phyloP scores from a whole-genome alignment of 2,797 vertebrate genomes.

The Acanthiza pusilla region DNA sequence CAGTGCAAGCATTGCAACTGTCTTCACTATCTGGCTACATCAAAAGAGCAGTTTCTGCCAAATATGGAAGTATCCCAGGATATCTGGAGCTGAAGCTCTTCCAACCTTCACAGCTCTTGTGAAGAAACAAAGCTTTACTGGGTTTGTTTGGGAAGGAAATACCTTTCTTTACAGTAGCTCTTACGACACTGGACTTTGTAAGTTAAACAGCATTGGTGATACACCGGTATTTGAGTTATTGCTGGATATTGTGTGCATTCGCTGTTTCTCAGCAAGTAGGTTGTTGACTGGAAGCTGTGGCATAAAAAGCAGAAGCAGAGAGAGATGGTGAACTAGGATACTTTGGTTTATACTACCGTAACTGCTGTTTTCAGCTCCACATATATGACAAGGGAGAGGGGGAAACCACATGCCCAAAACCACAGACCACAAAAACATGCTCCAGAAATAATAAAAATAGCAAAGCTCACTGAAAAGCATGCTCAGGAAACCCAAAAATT shows the following conservation, averaged over 20 bases:
- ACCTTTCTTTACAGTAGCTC: not conserved
- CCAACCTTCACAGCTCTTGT: not conserved
- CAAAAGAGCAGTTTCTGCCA: not conserved
- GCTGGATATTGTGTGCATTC: not conserved
- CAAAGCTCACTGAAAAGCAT: not conserved
- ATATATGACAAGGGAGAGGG: not conserved
- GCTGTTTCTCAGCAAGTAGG: not conserved
- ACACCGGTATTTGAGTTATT: not conserved
- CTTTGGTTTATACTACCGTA: not conserved
- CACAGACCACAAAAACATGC: not conserved
- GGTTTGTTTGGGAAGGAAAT: not conserved
- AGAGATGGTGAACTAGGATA: not conserved
- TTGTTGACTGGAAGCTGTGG: not conserved
- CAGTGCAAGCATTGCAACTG: not conserved
- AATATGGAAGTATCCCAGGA: not conserved
- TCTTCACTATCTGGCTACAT: not conserved
- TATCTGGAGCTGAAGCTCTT: not conserved
- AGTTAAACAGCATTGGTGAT: not conserved
- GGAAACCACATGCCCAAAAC: not conserved
- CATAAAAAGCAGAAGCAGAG: not conserved
- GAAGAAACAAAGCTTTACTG: not conserved
- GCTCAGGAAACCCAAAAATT: not conserved
- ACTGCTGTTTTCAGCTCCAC: not conserved
- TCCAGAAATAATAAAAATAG: not conserved
- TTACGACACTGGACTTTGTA: not conserved